phyloP scores from a whole-genome alignment of 2,888 invertebrate species.

The Lottia gigantea region DNA sequence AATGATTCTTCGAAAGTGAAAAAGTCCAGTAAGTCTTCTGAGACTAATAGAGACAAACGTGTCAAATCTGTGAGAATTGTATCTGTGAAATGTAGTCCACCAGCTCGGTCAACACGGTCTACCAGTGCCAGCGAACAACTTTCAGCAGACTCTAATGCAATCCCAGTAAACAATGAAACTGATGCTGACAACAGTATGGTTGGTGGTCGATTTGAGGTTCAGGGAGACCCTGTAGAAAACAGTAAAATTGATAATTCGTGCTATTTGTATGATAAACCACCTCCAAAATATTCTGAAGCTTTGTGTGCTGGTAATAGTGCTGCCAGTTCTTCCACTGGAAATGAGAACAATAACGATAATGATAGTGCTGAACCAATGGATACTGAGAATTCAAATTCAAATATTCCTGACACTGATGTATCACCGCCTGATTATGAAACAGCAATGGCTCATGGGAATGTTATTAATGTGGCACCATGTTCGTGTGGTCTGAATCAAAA shows the following conservation, averaged over 20 bases:
- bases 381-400: background rate
- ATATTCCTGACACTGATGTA: background rate
- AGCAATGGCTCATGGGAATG: slow-evolving; percentile 6
- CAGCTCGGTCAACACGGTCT: background rate
- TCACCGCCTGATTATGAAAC: background rate
- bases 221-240: background rate
- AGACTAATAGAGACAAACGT: background rate
- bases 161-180: too few species aligned
- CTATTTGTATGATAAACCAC: background rate
- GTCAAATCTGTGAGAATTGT: background rate
- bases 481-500: background rate
- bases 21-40: background rate
- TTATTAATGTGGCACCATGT: background rate
- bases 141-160: too few species aligned
- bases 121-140: too few species aligned
- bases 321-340: background rate
- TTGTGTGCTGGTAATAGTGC: background rate
- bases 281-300: background rate
- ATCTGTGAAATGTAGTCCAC: background rate
- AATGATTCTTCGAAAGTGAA: background rate
- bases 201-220: too few species aligned
- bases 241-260: background rate
- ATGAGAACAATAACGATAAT: background rate
- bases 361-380: background rate
- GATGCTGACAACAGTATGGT: too few species aligned